Base-by-base conservation (phyloP, 2,888 invertebrate genomes). In the Noctua janthina region DNA sequence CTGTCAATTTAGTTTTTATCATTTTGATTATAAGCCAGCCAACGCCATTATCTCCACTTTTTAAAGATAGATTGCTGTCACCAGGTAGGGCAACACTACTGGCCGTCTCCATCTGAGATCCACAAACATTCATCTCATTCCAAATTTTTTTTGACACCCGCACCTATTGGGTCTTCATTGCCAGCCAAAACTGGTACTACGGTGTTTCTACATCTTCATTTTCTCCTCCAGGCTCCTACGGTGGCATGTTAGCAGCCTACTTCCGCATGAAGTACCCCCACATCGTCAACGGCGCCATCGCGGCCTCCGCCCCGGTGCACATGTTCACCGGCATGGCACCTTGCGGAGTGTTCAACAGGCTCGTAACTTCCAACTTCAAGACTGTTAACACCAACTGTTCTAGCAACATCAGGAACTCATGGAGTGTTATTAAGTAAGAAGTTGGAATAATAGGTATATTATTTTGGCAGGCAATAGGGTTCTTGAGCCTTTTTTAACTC, bases 221-320 rank as follows among this genome's bases (percentile, higher is more conserved):
- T 46, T 29, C 13, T 39, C 69, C 74, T 92, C 97, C 98, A 92
- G 99, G 99, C 0, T 99, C 99, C 0, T 99, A 99, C 94, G 99
- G 99, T 0, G 99, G 99, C 51, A 99, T 99, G 99, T 95, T 99
- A 51, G 97, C 99, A 0, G 98, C 99, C 0, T 99, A 99, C 98
- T 97, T 99, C 91, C 97, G 99, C 62, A 98, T 99, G 95, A 99
- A 99, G 95, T 99, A 99, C 96, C 99, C 99, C 0, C 98, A 99
- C 92, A 92, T 99, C 56, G 98, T 99, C 15, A 96, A 97, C 51
- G 99, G 99, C 0, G 98, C 99, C 1, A 98, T 99, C 83, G 99
- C 99, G 8, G 98, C 99, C 5, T 99, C 99, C 35, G 99, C 99
- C 0, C 99, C 99, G 0, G 98, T 99, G 89, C 98, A 98, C 95